A percentile compares a stretch with the other conserved stretches of the same genome.
These are phyloP conservation scores for Eira barbara DNA, from an alignment of 2,113 vertebrate genomes.

Conservation along the genomic window DNA sequence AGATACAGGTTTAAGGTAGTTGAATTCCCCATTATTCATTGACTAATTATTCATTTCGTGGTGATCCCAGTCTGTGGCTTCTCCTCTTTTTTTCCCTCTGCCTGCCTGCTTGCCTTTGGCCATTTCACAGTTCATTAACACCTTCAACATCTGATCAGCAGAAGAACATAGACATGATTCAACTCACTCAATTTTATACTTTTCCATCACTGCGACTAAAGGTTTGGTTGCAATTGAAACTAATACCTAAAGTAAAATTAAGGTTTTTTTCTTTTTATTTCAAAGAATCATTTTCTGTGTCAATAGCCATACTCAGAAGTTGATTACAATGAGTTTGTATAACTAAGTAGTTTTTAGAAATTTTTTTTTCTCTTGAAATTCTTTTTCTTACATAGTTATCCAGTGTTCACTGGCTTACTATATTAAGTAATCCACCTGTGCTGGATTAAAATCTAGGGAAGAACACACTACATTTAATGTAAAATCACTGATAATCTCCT, in stretches of 20 bases:
- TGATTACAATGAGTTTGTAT: background rate
- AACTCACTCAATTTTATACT: constrained; percentile 1
- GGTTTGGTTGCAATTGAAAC: background rate
- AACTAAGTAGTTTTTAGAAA: background rate
- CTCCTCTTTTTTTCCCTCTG: background rate
- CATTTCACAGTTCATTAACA: constrained; percentile 53
- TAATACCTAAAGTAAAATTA: background rate
- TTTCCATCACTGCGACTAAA: background rate
- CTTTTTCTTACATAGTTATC: background rate
- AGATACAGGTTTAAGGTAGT: background rate
- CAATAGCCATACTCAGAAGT: background rate
- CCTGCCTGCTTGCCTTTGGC: constrained; percentile 2
- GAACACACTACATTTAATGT: background rate
- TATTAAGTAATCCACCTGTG: background rate
- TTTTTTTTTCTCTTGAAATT: background rate
- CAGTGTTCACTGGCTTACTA: background rate
- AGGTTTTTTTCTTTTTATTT: background rate
- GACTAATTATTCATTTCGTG: constrained; percentile 21
- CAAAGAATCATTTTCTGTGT: background rate
- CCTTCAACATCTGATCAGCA: constrained; percentile 28
- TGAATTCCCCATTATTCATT: constrained; percentile 15
- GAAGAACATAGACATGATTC: background rate
- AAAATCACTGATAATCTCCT: background rate
- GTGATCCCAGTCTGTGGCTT: background rate
- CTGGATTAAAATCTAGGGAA: background rate